Evolutionary conservation across 1,140 invertebrate genomes (phyloP), one percentile per base, ranked within the genome.

Genomic region (Orius insidiosus): DNA sequence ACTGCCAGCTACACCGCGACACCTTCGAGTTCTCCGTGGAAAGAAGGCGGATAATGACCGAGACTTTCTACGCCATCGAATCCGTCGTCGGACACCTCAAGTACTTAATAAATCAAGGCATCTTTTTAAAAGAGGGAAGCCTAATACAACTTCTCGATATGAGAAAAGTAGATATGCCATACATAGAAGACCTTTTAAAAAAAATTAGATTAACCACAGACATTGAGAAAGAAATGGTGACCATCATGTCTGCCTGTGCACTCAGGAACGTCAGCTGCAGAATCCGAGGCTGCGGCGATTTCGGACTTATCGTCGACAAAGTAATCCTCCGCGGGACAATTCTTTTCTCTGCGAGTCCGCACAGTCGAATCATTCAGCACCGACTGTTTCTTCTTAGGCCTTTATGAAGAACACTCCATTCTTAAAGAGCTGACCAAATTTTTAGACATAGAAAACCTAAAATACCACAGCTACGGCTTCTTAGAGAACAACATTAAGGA

Each of bases 1-100:
- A 40, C 38, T 15, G 38, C 16, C 38, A 40, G 16, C 11, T 40
- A 5, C 38, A 40, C 16, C 11, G 16, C 9, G 38, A 13, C 11
- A 40, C 38, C 10, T 10, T 18, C 11, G 38, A 40, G 16, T 40
- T 40, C 16, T 40, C 38, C 16, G 38, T 40, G 4, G 16, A 40
- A 13, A 13, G 11, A 40, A 15, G 11, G 11, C 16, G 11, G 5
- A 16, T 10, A 2, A 13, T 40, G 9, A 40, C 13, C 13, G 11
- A 15, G 38, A 40, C 13, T 5, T 40, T 13, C 15, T 10, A 13
- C 9, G 38, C 11, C 11, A 16, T 40, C 16, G 38, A 40, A 18
- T 15, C 11, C 38, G 10, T 40, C 11, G 16, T 40, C 9, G 10
- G 11, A 15, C 16, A 13, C 9, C 4, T 40, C 2, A 40, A 40